Percentiles rank a stretch among this genome's conserved stretches.
These are phyloP conservation scores for Criorhina ranunculi DNA, from an alignment of 2,888 invertebrate species.

Conservation along the genomic window DNA sequence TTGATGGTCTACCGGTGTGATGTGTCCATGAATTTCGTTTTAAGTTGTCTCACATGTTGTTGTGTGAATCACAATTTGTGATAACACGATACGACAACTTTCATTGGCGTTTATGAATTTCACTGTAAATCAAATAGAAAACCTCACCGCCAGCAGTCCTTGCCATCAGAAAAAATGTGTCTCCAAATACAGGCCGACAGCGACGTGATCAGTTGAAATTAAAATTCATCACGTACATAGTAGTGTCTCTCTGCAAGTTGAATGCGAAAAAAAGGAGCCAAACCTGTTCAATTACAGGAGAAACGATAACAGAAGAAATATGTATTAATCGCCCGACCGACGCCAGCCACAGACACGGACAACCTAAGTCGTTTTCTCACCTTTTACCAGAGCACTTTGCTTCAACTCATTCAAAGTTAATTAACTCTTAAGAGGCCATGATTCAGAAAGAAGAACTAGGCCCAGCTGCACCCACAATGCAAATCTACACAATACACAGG, in stretches of 20 bases:
- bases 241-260: constrained; percentile 42
- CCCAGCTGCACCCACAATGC: constrained; percentile 73
- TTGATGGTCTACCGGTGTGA: not conserved
- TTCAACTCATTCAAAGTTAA: constrained; percentile 29
- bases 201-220: constrained; percentile 54
- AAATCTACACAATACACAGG: constrained; percentile 20
- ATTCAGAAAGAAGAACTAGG: constrained; percentile 44
- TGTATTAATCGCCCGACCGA: constrained; percentile 46
- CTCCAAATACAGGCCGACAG: constrained; percentile 19
- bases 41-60: no score
- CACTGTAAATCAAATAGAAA: constrained; percentile 4
- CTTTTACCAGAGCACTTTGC: constrained; percentile 35
- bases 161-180: constrained; percentile 2
- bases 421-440: constrained; percentile 33
- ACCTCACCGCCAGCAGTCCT: not conserved
- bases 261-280: constrained; percentile 49
- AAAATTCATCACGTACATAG: constrained; percentile 67
- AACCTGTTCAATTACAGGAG: constrained; percentile 68
- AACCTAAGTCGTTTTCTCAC: constrained; percentile 45
- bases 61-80: no score
- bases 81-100: no score
- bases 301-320: constrained; percentile 22
- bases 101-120: constrained; percentile 32
- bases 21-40: constrained; percentile 47
- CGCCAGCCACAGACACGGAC: constrained; percentile 24